Evolutionary conservation across 2,797 vertebrate species (phyloP), one percentile per base, ranked within the genome.

Genomic region (Hirundo rustica): DNA sequence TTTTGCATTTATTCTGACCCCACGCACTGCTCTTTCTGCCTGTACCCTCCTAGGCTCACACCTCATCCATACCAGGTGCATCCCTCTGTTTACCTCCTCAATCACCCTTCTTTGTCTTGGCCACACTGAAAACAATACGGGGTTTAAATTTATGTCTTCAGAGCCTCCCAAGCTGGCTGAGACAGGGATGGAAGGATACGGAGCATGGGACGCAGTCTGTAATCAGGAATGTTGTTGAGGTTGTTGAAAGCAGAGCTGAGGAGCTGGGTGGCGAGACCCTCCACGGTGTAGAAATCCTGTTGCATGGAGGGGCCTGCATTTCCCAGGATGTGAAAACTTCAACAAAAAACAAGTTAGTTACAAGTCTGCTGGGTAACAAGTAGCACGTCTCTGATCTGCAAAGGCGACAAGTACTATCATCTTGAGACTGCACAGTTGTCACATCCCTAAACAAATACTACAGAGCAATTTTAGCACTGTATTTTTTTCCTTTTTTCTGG

Each of bases 261-360:
- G 38, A 99, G 98, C 95, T 99, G 98, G 76, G 98, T 97, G 29
- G 98, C 98, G 14, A 99, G 93, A 54, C 98, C 98, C 32, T 99
- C 98, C 23, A 99, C 98, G 1, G 98, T 98, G 96, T 99, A 99
- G 97, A 99, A 99, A 48, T 99, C 99, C 97, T 99, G 99, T 89
- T 98, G 98, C 97, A 99, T 98, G 84, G 98, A 98, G n/a, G 97
- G 97, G 42, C 98, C 99, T 32, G 98, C 98, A 67, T 98, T 98
- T 54, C 99, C 99, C 38, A 99, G 96, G 90, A 99, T 97, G n/a
- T 99, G 98, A 94, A 98, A 99, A 96, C 99, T 99, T 93, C 11
- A 96, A 66, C 73, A 88, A 93, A 92, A 91, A 92, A 9, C 10
- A 94, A 60, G 36, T 75, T 40, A 76, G 55, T 67, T 74, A 21